A percentile compares a stretch with the other conserved stretches of the same genome.
These are phyloP conservation scores for Theonella swinhoei DNA, from an alignment of 37 sponge, comb jelly and placozoan species.

Conservation along the genomic window DNA sequence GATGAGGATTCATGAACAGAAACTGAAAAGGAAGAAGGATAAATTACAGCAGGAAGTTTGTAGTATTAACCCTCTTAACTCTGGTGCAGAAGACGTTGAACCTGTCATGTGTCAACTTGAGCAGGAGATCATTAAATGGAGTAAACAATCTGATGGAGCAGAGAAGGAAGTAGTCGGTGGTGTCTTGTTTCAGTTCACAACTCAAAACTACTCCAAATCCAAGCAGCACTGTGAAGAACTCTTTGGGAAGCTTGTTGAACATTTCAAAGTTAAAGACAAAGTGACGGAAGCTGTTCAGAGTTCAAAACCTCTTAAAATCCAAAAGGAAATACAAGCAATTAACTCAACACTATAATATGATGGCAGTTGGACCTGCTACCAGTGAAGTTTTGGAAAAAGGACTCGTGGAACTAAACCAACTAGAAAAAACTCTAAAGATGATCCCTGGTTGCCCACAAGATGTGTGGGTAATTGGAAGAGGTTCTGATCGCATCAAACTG, in stretches of 20 bases:
- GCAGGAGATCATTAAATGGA: not conserved
- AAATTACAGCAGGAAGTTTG: not conserved
- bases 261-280: not conserved
- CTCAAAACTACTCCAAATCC: slow-evolving; percentile 21
- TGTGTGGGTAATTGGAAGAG: not conserved
- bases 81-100: not conserved
- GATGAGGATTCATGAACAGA: not conserved
- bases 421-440: not conserved
- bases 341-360: not conserved
- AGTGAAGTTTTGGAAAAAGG: not conserved
- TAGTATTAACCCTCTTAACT: not conserved
- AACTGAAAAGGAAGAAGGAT: not conserved
- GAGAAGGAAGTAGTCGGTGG: slow-evolving; percentile 30
- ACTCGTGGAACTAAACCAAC: not conserved
- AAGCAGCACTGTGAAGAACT: not conserved
- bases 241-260: slow-evolving; percentile 18
- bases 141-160: not conserved
- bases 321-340: slow-evolving; percentile 15
- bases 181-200: slow-evolving; percentile 2
- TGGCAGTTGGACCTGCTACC: slow-evolving; percentile 38
- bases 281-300: not conserved
- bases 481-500: not conserved
- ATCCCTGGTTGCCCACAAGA: not conserved
- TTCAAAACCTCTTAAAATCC: not conserved
- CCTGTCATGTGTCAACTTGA: not conserved